Evolutionary conservation across 2,797 vertebrate species (phyloP), one percentile per base, ranked within the genome.

Genomic region (Pipistrellus pipistrellus): DNA sequence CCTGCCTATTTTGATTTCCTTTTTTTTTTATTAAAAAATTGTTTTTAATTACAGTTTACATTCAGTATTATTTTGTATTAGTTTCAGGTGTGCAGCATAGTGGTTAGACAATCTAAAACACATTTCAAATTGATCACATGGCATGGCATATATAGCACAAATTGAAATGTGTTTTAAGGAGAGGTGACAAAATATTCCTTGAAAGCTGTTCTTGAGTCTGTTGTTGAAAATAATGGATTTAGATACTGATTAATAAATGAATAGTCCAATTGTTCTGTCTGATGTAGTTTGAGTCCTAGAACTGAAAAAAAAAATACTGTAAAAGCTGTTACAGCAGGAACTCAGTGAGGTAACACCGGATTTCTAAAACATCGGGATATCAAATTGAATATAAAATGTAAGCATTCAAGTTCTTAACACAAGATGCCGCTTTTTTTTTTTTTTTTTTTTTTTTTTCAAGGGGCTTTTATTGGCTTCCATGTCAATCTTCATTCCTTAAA

Each of bases 101-200:
- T 68, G 64, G 64, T 35, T 68, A 68, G 64, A 68, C n/a, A 20
- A 68, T 68, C 64, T 68, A 68, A 68, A 68, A 68, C 17, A 35
- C 64, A 68, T 68, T 68, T 35, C n/a, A 68, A 66, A 68, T 68
- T 32, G 64, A 68, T 68, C 32, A 35, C 64, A 35, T 68, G 64
- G n/a, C n/a, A 32, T 35, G 7, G n/a, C n/a, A 68, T 32, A 68
- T 32, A 20, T 8, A 35, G 18, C 64, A 68, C n/a, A 68, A 68
- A 32, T 20, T 91, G 85, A 90, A 81, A 62, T 78, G 48, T 75
- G 57, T 87, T 90, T 78, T 88, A 46, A 78, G 68, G 84, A 53
- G 23, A 93, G 41, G 73, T 68, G 46, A 76, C 46, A 85, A 93
- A 32, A 85, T 66, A 92, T 94, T 84, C 11, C 69, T 81, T 66